Evolutionary conservation across 1,140 invertebrate species (phyloP), one percentile per base, ranked within the genome.

Genomic region (Micrasema minimum): DNA sequence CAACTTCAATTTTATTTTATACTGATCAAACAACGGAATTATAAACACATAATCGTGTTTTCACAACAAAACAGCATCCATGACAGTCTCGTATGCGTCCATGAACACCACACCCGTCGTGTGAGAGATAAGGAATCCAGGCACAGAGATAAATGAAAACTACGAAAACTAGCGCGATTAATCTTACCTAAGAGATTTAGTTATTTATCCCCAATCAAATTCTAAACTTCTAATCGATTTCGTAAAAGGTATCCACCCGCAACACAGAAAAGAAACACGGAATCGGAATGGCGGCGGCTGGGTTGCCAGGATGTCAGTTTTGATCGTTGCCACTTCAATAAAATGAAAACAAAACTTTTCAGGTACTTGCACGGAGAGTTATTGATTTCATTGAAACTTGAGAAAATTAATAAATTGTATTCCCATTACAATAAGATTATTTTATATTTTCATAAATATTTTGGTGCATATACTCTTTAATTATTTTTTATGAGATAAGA

Each of bases 1-100:
- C 51, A 55, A 55, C 2, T 1, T 9, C 14, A 43, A n/a, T n/a
- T 43, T 18, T 20, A 38, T 18, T 12, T 16, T 35, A 35, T 14
- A 55, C 9, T 18, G 18, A 16, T 20, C 14, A 38, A 59, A 38
- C 2, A 20, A 31, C 38, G 48, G 9, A 45, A 41, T 41, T 41
- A 26, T 7, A 35, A 55, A 38, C 41, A 23, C 22, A 55, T 20
- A 55, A 45, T 57, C 37, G 20, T 69, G 67, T 69, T 69, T 69
- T 69, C 67, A 69, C 67, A 69, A 69, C 67, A 69, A 69, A 69
- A 69, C 67, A 69, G 67, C 67, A 31, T 69, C 67, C 67, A 69
- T 69, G 67, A 69, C 67, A 69, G 67, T 69, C 67, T 69, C 31
- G 57, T 69, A 69, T 31, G 45, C 67, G 46, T 69, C 55, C 57